Conservation (phyloP, 1,140 invertebrate species). For the Diabrotica virgifera region DNA sequence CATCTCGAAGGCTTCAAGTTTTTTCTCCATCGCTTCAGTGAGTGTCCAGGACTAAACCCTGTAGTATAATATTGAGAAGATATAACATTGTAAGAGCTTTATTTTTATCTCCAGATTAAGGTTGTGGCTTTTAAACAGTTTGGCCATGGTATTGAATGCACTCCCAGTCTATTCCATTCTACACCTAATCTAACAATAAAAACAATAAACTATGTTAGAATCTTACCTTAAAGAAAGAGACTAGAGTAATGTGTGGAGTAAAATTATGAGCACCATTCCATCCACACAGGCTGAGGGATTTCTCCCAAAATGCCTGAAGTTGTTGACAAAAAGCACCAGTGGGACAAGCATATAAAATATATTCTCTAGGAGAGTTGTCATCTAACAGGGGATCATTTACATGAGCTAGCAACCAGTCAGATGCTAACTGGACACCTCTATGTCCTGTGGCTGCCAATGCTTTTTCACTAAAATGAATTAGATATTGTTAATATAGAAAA, state of each 20-base stretch:
- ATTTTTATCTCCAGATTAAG: too few relatives aligned
- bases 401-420: slow-evolving; percentile 86
- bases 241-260: slow-evolving; percentile 84
- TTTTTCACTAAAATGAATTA: slow-evolving; percentile 67
- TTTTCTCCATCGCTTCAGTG: too few relatives aligned
- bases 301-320: slow-evolving; percentile 74
- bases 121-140: too few relatives aligned
- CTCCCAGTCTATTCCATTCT: too few relatives aligned
- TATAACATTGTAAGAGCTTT: too few relatives aligned
- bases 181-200: neutral
- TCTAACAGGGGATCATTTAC: slow-evolving; percentile 80
- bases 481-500: neutral
- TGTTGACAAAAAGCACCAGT: slow-evolving; percentile 69
- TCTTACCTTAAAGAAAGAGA: slow-evolving; percentile 81
- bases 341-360: slow-evolving; percentile 82
- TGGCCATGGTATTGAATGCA: too few relatives aligned
- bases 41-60: too few relatives aligned
- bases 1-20: too few relatives aligned
- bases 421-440: slow-evolving; percentile 78
- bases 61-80: too few relatives aligned
- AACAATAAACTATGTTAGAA: neutral
- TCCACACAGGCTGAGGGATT: slow-evolving; percentile 68
- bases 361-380: slow-evolving; percentile 71
- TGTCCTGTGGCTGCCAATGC: slow-evolving; percentile 87
- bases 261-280: slow-evolving; percentile 89